These are phyloP conservation scores for Drosophila lacteicornis DNA, from an alignment of 1,140 invertebrate genomes.

Conservation along the genomic window DNA sequence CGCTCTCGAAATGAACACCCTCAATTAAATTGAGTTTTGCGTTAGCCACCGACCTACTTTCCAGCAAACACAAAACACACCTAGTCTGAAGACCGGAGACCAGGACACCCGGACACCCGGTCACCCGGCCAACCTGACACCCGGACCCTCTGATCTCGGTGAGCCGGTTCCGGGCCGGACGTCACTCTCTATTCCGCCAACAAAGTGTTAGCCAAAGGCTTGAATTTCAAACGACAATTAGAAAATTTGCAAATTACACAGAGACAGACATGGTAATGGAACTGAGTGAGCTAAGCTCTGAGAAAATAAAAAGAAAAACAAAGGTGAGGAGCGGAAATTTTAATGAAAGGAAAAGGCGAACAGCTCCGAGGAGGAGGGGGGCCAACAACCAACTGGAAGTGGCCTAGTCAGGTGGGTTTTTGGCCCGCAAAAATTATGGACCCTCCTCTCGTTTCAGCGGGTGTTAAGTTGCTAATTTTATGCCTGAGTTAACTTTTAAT, in stretches of 20 bases:
- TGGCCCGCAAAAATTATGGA: not conserved
- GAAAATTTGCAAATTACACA: conserved; percentile 82
- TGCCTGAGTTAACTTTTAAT: conserved; percentile 83
- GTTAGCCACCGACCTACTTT: conserved; percentile 65
- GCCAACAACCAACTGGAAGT: conserved; percentile 16
- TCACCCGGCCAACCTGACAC: not conserved
- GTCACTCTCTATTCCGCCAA: conserved; percentile 47
- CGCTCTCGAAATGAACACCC: conserved; percentile 60
- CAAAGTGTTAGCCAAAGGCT: conserved; percentile 74
- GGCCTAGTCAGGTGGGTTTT: conserved; percentile 44
- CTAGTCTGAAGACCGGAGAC: conserved; percentile 21
- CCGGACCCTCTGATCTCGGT: not conserved
- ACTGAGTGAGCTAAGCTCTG: conserved; percentile 13
- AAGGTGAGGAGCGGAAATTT: conserved; percentile 45
- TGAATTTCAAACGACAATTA: conserved; percentile 82
- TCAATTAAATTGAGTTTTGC: conserved; percentile 71
- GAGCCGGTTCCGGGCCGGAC: conserved; percentile 53
- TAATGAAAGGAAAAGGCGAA: conserved; percentile 60
- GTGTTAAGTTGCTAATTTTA: conserved; percentile 85
- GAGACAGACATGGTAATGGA: conserved; percentile 31
- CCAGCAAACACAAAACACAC: conserved; percentile 41
- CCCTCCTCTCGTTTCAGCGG: conserved; percentile 50
- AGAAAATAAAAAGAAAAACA: conserved; percentile 36
- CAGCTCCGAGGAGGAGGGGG: conserved; percentile 13
- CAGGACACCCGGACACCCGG: conserved; percentile 8